phyloP scores from a whole-genome alignment of 2,888 invertebrate genomes.

The Leucophora obtusa region DNA sequence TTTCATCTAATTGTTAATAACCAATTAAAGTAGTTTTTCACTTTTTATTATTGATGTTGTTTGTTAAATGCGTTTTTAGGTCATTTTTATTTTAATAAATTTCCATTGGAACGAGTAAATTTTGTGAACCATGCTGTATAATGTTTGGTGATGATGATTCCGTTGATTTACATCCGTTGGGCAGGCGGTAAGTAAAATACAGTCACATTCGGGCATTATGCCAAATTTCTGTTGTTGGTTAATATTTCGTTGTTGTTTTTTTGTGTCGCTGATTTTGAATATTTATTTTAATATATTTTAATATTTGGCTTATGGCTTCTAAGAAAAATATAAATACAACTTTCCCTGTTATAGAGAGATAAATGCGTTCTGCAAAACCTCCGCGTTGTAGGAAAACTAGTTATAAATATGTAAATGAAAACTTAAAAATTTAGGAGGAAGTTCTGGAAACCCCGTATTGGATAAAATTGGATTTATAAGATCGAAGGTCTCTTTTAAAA shows the following conservation, averaged over 20 bases:
- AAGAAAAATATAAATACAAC: slow-evolving; percentile 19
- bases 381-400: no score
- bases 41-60: slow-evolving; percentile 21
- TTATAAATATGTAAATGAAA: no score
- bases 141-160: slow-evolving; percentile 31
- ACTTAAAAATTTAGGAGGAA: no score
- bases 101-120: slow-evolving; percentile 46
- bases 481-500: no score
- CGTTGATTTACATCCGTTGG: slow-evolving; percentile 57
- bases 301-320: slow-evolving; percentile 47
- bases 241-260: slow-evolving; percentile 40
- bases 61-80: slow-evolving; percentile 70
- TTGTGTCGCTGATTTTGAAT: slow-evolving; percentile 44
- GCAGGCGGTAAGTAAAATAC: background rate
- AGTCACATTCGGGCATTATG: slow-evolving; percentile 49
- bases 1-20: no score
- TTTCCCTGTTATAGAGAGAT: no score
- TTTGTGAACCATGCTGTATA: slow-evolving; percentile 40
- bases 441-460: no score
- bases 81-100: slow-evolving; percentile 71
- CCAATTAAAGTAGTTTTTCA: background rate
- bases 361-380: no score
- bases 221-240: slow-evolving; percentile 49
- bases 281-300: slow-evolving; percentile 41
- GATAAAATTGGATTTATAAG: no score